Base-by-base conservation (phyloP, 2,888 invertebrate genomes). In the Conus canariensis region DNA sequence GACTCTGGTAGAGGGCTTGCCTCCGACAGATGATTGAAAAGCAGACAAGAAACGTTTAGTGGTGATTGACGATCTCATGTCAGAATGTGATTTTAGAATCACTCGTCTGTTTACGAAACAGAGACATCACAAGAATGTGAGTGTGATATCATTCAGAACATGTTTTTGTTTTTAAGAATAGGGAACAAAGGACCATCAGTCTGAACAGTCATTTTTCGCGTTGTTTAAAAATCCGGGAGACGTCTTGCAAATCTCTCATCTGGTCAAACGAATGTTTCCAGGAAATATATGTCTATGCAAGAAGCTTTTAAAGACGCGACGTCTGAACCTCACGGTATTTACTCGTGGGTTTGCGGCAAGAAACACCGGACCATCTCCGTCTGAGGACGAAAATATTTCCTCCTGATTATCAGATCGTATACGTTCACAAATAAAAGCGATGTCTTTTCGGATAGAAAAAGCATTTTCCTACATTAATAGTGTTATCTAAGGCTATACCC, bases 311-410 rank as follows among this genome's bases (percentile, higher is more conserved):
- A 74, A 56, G 87, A 87, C 12, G n/a, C 67, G 74, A 74, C 86
- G n/a, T n/a, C n/a, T 64, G 22, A 64, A 19, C 91, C 91, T 59
- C 86, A 89, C 70, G 70, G 82, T 89, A 89, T 89, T 85, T 91
- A 56, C 64, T 91, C n/a, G 10, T 90, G 8, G 91, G 90, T 87
- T 25, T 91, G 25, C 86, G 87, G 58, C 85, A 85, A 60, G 86
- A 67, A 2, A 91, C 91, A 6, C 82, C 87, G 0, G 89, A 87
- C 58, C 22, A 90, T 45, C 80, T 90, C 30, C 30, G 90, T n/a
- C 87, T 91, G 30, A 45, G 91, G 19, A 90, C 56, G 22, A 89
- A 82, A n/a, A 87, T 91, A 7, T 83, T 91, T 56, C 89, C 91
- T 2, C 12, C 70, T 16, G 89, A 91, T 6, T 56, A 88, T 82